Evolutionary conservation across 1,140 invertebrate species (phyloP).

Genomic region (Aphelinus atriplicis): DNA sequence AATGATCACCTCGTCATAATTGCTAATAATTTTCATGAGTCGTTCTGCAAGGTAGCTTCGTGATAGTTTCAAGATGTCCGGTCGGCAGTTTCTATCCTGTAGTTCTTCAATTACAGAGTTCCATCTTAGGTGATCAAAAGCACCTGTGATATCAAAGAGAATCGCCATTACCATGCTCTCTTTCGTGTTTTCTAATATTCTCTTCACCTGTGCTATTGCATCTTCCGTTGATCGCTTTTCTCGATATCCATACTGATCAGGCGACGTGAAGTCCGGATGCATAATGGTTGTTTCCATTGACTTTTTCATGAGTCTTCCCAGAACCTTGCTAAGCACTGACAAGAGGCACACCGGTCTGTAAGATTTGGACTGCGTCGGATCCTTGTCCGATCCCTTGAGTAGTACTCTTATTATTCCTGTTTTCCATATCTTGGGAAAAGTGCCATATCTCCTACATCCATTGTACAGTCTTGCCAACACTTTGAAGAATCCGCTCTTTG

Average conservation of each 20-base stretch:
- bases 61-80: no score
- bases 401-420: not conserved
- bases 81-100: no score
- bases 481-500: not conserved
- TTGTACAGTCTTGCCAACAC: not conserved
- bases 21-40: not conserved
- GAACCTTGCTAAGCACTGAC: not conserved
- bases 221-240: not conserved
- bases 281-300: not conserved
- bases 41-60: no score
- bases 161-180: not conserved
- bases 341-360: slow-evolving; percentile 8
- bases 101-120: not conserved
- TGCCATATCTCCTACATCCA: not conserved
- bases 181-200: no score
- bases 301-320: slow-evolving; percentile 1
- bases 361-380: not conserved
- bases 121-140: slow-evolving; percentile 6
- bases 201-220: not conserved
- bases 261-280: not conserved
- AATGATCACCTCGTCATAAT: not conserved
- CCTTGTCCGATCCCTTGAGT: not conserved
- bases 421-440: not conserved
- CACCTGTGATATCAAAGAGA: slow-evolving; percentile 1
- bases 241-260: not conserved